phyloP scores from a whole-genome alignment of 2,113 vertebrate species.

The Sylvia atricapilla region DNA sequence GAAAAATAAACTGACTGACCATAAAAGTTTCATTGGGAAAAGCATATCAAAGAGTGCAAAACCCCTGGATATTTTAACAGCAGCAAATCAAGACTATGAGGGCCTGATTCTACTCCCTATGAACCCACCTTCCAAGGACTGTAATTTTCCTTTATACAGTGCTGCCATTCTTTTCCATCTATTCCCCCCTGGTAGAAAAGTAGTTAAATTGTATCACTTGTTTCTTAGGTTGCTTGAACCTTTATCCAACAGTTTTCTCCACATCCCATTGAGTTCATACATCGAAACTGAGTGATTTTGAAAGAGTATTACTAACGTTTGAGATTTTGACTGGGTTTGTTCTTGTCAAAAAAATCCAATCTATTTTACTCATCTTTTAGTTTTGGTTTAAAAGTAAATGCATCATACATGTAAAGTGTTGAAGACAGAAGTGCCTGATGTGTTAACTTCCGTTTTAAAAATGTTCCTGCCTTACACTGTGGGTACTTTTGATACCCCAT shows the following conservation, averaged over 20 bases:
- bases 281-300: neutral
- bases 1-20: neutral
- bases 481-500: neutral
- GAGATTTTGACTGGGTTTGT: neutral
- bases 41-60: neutral
- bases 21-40: neutral
- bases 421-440: neutral
- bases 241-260: neutral
- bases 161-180: neutral
- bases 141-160: neutral
- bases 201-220: neutral
- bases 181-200: neutral
- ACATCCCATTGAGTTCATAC: neutral
- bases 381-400: neutral
- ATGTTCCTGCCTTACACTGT: neutral
- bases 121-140: neutral
- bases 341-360: neutral
- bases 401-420: neutral
- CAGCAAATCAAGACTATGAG: neutral
- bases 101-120: neutral
- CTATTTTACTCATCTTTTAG: neutral
- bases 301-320: neutral
- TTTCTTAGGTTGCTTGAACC: neutral
- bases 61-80: neutral
- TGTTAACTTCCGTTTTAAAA: neutral